Conservation (phyloP, 2,888 invertebrate species). For the Apotomis betuletana region DNA sequence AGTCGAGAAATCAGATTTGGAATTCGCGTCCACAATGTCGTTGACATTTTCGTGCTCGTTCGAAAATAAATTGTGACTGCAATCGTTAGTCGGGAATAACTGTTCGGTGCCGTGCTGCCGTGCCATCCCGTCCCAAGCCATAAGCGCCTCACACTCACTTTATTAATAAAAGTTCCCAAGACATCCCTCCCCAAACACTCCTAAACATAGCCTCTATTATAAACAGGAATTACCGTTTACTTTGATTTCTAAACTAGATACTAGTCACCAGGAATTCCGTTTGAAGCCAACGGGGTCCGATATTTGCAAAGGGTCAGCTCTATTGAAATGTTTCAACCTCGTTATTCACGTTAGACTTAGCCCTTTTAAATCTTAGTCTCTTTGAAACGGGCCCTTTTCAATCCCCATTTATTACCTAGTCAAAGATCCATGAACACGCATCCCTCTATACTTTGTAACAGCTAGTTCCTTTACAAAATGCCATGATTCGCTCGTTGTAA, state of each 20-base stretch:
- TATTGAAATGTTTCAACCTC: slow-evolving; percentile 76
- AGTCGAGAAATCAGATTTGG: slow-evolving; percentile 67
- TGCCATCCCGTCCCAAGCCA: slow-evolving; percentile 41
- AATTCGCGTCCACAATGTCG: slow-evolving; percentile 69
- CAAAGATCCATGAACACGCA: slow-evolving; percentile 33
- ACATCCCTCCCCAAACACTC: slow-evolving; percentile 4
- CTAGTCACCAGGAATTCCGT: slow-evolving; percentile 51
- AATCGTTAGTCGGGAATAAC: slow-evolving; percentile 54
- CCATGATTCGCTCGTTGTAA: slow-evolving; percentile 16
- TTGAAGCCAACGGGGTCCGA: slow-evolving; percentile 61
- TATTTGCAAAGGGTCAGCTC: slow-evolving; percentile 70
- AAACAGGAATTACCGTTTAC: slow-evolving; percentile 40
- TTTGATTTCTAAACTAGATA: slow-evolving; percentile 47
- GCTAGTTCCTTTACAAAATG: slow-evolving; percentile 33
- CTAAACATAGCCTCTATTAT: slow-evolving; percentile 27
- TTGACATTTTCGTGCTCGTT: slow-evolving; percentile 72
- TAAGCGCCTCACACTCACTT: neutral
- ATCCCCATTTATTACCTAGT: slow-evolving; percentile 46
- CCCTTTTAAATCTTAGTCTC: slow-evolving; percentile 68
- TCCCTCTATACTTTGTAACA: slow-evolving; percentile 30
- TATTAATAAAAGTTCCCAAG: slow-evolving; percentile 30
- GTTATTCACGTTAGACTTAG: slow-evolving; percentile 75
- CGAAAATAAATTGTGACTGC: slow-evolving; percentile 53
- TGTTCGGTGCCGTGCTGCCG: slow-evolving; percentile 49
- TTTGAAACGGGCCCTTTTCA: slow-evolving; percentile 71